Percentiles rank a stretch among this genome's conserved stretches.
These are phyloP conservation scores for Eilema sororculum DNA, from an alignment of 2,888 invertebrate species.

Conservation along the genomic window DNA sequence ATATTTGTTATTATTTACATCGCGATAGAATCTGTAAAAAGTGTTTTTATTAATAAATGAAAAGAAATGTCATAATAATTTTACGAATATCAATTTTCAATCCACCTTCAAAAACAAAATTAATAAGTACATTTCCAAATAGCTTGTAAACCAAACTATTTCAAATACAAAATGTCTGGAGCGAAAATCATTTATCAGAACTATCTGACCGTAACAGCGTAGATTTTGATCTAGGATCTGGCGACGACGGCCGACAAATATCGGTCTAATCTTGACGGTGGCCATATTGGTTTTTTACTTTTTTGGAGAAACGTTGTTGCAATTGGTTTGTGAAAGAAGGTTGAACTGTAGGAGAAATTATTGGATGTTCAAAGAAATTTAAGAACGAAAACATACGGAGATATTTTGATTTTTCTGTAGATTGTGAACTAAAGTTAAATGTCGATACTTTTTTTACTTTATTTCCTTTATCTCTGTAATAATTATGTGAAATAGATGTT, in stretches of 20 bases:
- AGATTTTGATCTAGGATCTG: conserved; percentile 51
- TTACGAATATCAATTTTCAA: not conserved
- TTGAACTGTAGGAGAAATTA: not conserved
- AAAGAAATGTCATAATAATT: too few species aligned
- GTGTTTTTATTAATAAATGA: too few species aligned
- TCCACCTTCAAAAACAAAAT: not conserved
- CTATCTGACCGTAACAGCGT: conserved; percentile 39
- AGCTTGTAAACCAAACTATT: not conserved
- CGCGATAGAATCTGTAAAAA: too few species aligned
- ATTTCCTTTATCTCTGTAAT: too few species aligned
- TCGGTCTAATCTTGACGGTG: conserved; percentile 29
- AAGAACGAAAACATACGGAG: not conserved
- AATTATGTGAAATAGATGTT: too few species aligned
- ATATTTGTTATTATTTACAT: too few species aligned
- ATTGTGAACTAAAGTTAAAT: not conserved
- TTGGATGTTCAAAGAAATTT: not conserved
- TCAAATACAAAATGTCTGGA: conserved; percentile 8
- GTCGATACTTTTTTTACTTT: too few species aligned
- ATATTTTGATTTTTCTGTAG: not conserved
- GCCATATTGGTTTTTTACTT: conserved; percentile 24
- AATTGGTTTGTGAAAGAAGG: conserved; percentile 16
- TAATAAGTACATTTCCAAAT: not conserved
- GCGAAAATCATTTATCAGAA: conserved; percentile 21
- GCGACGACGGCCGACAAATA: conserved; percentile 42
- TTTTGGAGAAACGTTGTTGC: conserved; percentile 13